Percentiles rank a stretch among this genome's conserved stretches.
phyloP scores from a whole-genome alignment of 2,888 invertebrate species.

The Lissocephala sabroskyi region DNA sequence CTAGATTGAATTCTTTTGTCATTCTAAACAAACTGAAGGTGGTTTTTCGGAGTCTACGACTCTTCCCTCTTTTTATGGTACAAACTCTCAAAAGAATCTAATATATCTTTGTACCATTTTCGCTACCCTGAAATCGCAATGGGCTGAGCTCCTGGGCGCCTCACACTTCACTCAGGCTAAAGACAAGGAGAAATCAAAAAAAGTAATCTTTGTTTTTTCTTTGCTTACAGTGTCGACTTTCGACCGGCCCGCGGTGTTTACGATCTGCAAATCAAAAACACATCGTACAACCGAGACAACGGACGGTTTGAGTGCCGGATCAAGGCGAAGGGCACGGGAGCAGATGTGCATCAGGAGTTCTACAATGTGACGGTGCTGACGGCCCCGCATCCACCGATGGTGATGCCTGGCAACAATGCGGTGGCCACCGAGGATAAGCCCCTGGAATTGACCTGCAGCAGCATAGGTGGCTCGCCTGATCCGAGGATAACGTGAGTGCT shows the following conservation, averaged over 20 bases:
- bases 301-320: slow-evolving; percentile 93
- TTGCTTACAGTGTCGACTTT: slow-evolving; percentile 79
- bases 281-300: slow-evolving; percentile 92
- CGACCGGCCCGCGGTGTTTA: slow-evolving; percentile 86
- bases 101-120: no score
- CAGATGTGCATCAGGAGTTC: slow-evolving; percentile 87
- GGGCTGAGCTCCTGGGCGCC: no score
- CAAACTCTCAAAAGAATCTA: no score
- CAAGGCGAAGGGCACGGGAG: slow-evolving; percentile 87
- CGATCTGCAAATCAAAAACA: slow-evolving; percentile 90
- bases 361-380: slow-evolving; percentile 89
- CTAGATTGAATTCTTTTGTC: no score
- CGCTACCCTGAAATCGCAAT: background rate
- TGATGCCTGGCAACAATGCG: slow-evolving; percentile 83
- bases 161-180: no score
- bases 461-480: slow-evolving; percentile 91
- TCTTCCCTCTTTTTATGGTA: no score
- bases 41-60: no score
- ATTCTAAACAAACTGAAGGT: no score
- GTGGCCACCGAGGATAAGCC: slow-evolving; percentile 87
- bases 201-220: slow-evolving; percentile 15
- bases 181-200: no score
- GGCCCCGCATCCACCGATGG: slow-evolving; percentile 85
- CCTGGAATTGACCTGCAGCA: slow-evolving; percentile 85
- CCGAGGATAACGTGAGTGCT: slow-evolving; percentile 82